Conservation (phyloP, 2,888 invertebrate species). For the Lochmaea capreae region DNA sequence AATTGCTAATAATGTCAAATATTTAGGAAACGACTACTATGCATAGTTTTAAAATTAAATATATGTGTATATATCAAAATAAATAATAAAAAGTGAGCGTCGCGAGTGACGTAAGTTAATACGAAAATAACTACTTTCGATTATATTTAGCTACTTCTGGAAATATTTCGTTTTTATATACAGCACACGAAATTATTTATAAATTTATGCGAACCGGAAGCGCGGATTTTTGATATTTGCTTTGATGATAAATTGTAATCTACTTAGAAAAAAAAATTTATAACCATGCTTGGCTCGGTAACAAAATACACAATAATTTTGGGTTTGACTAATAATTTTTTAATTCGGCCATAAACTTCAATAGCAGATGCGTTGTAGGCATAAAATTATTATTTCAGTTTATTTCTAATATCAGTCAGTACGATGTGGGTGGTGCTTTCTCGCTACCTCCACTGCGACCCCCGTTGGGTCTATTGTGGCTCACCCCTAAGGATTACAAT, state of each 20-base stretch:
- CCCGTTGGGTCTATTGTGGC: too few species aligned
- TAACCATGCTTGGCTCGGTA: not conserved
- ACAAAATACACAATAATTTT: too few species aligned
- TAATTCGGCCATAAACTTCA: too few species aligned
- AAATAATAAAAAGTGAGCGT: not conserved
- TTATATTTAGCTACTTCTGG: conserved; percentile 17
- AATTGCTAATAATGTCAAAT: not conserved
- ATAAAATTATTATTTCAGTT: too few species aligned
- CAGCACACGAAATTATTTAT: not conserved
- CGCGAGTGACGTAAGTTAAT: conserved; percentile 15
- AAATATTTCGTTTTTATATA: conserved; percentile 9
- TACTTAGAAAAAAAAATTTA: not conserved
- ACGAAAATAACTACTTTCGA: conserved; percentile 17
- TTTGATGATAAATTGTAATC: not conserved
- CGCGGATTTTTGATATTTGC: not conserved
- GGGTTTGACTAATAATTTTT: too few species aligned
- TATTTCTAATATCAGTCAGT: too few species aligned
- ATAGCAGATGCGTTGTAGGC: too few species aligned
- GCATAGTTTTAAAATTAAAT: not conserved
- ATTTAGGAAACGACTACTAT: not conserved
- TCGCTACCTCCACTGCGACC: too few species aligned
- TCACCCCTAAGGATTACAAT: too few species aligned
- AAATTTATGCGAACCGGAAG: conserved; percentile 3
- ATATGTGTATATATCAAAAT: conserved; percentile 4
- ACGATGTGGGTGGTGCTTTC: too few species aligned